Evolutionary conservation across 2,888 invertebrate genomes (phyloP), one percentile per base, ranked within the genome.

Genomic region (Ectemnius cavifrons): DNA sequence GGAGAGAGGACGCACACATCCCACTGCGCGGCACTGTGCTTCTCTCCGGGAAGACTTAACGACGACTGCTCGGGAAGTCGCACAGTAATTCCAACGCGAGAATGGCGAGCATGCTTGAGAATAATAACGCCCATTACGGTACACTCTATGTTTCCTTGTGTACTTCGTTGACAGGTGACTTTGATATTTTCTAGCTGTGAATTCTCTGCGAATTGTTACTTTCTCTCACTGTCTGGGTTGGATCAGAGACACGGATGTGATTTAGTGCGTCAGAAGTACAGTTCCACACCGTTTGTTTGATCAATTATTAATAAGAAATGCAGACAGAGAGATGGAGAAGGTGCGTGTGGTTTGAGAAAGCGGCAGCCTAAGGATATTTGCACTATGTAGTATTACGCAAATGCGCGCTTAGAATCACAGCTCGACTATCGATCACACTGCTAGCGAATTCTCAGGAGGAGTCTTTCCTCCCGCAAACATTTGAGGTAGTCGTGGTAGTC

Each of bases 391-490:
- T 16, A 52, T 52, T 52, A 52, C 4, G 52, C 14, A 52, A 52
- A 72, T 52, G 52, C 52, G 52, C 52, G 66, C 60, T 73, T 64
- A 72, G 64, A 70, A 27, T 60, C 56, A 8, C 45, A 49, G 65
- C 27, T 16, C 46, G 63, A 63, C 58, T 61, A 67, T 61, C 72
- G 56, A 69, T 27, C 65, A 67, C 56, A 60, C 47, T 27, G n/a
- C 6, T 45, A 20, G 5, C n/a, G 66, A 67, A 78, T 80, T 74
- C 74, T 65, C 63, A 16, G 67, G 47, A 63, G 67, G 20, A 71
- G 71, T 68, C 71, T 71, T 82, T 74, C 80, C 65, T 79, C 70
- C 83, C 79, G 66, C 81, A 79, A 77, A 80, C 67, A 75, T 82
- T 66, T 73, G 71, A 65, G 57, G 23, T 64, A 72, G 68, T 75